Evolutionary conservation across 2,888 invertebrate species (phyloP), one percentile per base, ranked within the genome.

Genomic region (Portevinia maculata): DNA sequence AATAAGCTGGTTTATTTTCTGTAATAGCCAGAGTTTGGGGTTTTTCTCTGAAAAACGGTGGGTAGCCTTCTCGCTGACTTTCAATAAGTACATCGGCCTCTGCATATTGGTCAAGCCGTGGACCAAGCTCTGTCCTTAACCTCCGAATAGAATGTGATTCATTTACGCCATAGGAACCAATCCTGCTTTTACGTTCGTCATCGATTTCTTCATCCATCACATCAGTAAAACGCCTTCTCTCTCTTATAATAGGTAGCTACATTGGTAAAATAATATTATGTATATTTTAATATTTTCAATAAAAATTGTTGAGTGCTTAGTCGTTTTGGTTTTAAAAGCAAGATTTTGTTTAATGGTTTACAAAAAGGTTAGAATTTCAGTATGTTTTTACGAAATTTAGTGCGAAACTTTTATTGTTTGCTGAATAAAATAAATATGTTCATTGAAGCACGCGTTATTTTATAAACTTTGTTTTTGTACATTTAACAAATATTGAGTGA

Each of bases 201-300:
- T 97, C 97, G 81, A 98, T 97, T 91, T 98, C 97, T 89, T 98
- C 98, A 89, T 98, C 98, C 97, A 98, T 97, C 11, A 98, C 94
- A 89, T 98, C 98, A 1, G 96, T 97, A 91, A 98, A 98, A 84
- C 97, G 94, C 79, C 98, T 94, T 78, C 98, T 93, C 90, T 98
- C 98, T 57, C 96, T 94, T 87, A 98, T 96, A 34, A 97, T 94
- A 0, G 97, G 97, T 0, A 95, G 94, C 96, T 96, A 88, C 15
- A 87, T 32, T 32, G 46, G 21, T 15, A 28, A 39, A 19, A 24
- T n/a, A n/a, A n/a, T n/a, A n/a, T n/a, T n/a, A n/a, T 15, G 8
- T 15, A 17, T 3, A 9, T 53, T 34, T 37, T 7, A 37, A 7
- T 7, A 37, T 37, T 24, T n/a, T n/a, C n/a, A n/a, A n/a, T n/a